These are phyloP conservation scores for Lordiphosa andalusiaca DNA, from an alignment of 2,888 invertebrate species.

Conservation along the genomic window DNA sequence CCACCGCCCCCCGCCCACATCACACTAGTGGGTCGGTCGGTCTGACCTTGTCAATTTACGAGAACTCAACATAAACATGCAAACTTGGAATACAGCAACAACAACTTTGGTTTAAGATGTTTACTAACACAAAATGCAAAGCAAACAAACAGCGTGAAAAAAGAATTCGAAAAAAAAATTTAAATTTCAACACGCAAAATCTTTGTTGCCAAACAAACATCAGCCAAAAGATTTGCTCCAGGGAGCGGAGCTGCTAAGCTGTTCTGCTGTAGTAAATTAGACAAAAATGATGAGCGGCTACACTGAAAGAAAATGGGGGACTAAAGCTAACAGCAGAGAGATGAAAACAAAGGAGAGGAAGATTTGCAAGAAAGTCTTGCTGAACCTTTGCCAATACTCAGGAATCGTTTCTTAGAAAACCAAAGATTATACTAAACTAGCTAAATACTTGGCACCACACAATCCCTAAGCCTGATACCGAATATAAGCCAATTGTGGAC, in stretches of 20 bases:
- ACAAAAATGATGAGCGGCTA: slow-evolving; percentile 4
- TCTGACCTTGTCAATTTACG: slow-evolving; percentile 11
- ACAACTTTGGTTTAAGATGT: slow-evolving; percentile 8
- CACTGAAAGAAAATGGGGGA: slow-evolving; percentile 1
- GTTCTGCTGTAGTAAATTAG: slow-evolving; percentile 1
- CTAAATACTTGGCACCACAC: no score
- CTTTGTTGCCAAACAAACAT: slow-evolving; percentile 13
- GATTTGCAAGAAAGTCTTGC: no score
- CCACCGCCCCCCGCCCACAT: no score
- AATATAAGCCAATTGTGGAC: no score
- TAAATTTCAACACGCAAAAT: slow-evolving; percentile 14
- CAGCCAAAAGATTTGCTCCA: slow-evolving; percentile 2
- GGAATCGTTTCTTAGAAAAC: no score
- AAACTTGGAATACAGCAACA: slow-evolving; percentile 2
- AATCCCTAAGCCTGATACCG: no score
- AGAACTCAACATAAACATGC: slow-evolving; percentile 11
- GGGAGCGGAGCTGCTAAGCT: background rate
- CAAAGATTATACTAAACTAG: no score
- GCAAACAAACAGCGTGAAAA: slow-evolving; percentile 7
- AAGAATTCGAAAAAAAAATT: background rate
- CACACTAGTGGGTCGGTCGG: background rate
- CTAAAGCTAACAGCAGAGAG: no score
- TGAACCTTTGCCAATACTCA: no score
- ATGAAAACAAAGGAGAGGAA: no score
- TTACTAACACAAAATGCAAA: slow-evolving; percentile 13